A percentile compares a stretch with the other conserved stretches of the same genome.
Evolutionary conservation across 2,888 invertebrate genomes (phyloP).

Genomic region (Diarsia mendica): DNA sequence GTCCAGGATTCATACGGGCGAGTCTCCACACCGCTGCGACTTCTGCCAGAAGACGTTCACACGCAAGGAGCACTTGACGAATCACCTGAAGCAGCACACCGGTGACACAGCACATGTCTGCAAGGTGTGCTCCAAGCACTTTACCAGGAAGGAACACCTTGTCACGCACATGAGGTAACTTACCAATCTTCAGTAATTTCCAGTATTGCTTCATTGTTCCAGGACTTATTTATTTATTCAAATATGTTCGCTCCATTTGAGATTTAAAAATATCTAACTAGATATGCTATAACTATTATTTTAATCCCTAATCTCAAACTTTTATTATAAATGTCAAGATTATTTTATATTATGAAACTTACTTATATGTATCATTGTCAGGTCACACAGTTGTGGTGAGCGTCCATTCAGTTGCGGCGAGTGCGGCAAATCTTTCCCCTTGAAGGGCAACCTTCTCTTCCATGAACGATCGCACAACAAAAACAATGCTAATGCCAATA

Average conservation of each 20-base stretch:
- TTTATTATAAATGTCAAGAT: neutral
- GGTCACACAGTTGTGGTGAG: constrained; percentile 93
- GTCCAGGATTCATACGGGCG: constrained; percentile 90
- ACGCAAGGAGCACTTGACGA: constrained; percentile 93
- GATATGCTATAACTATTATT: neutral
- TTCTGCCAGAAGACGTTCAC: constrained; percentile 94
- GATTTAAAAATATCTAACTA: neutral
- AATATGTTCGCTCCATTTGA: neutral
- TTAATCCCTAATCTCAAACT: neutral
- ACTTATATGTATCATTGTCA: constrained; percentile 56
- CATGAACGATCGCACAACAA: constrained; percentile 97
- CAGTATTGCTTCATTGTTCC: neutral
- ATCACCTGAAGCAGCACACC: constrained; percentile 92
- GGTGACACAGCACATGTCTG: constrained; percentile 93
- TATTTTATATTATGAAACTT: neutral
- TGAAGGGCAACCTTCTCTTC: constrained; percentile 95
- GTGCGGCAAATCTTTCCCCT: constrained; percentile 96
- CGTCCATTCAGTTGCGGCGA: constrained; percentile 95
- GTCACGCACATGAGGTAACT: constrained; percentile 93
- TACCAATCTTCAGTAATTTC: neutral
- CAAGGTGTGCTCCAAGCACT: constrained; percentile 93
- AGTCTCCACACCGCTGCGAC: constrained; percentile 94
- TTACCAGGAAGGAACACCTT: constrained; percentile 93
- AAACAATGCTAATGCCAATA: constrained; percentile 89
- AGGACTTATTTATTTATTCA: neutral